Base-by-base conservation (phyloP, 2,888 invertebrate species). In the Selenia dentaria region DNA sequence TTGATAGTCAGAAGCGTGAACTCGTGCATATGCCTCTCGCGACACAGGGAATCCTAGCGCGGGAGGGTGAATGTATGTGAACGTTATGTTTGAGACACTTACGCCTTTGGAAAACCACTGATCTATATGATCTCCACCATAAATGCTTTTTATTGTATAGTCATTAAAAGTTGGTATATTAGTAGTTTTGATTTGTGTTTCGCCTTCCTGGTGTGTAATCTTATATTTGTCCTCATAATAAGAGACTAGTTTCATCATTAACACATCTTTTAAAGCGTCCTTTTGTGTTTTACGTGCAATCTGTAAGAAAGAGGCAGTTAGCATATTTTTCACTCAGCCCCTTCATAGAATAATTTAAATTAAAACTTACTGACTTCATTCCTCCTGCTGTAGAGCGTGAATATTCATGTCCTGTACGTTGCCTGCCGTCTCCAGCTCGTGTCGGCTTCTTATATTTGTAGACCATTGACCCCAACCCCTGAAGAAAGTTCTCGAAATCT, bases 151-250 rank as follows among this genome's bases (percentile, higher is more conserved):
- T 22, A 25, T 10, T 10, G 9, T 25, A 10, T 1, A 36, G 11
- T 27, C 16, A 13, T 6, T 43, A 10, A 3, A 35, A 37, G 26
- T 31, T 34, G 39, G 28, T 25, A 26, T 28, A 36, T 34, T 29
- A 10, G 48, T 27, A 12, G 51, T 42, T 12, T 38, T 28, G 14
- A 26, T 18, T 1, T 6, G 5, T 4, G 12, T 8, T 10, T 34
- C 24, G 6, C 6, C 32, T 12, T 59, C 63, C 11, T 49, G 36
- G 35, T 64, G 54, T 3, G 63, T 55, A 13, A 81, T 45, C 54
- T 74, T 74, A 55, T 79, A 83, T 58, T 83, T 83, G 48, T 79
- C 73, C 49, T 83, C 83, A 41, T 83, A 83, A 59, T 79, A 83
- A 6, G 80, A 80, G 8, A 83, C 75, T 10, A 83, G 69, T 52